These are phyloP conservation scores for Holothuria scabra DNA, from an alignment of 53 echinoderm and acorn worm species.

Conservation along the genomic window DNA sequence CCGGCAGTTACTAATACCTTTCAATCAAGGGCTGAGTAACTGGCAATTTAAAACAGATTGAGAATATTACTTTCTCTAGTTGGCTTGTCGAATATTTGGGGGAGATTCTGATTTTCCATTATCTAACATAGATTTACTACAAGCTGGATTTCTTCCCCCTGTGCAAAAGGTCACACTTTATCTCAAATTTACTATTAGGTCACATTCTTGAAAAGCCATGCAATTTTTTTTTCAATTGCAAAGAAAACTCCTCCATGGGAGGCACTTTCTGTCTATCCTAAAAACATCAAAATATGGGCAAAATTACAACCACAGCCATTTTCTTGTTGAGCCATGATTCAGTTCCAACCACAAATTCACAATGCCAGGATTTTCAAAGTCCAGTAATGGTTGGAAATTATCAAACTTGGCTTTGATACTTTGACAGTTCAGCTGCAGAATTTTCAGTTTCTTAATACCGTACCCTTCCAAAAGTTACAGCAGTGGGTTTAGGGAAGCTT, in stretches of 20 bases:
- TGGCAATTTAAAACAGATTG: not conserved
- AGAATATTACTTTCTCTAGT: no score
- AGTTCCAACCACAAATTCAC: not conserved
- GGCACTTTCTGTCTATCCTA: not conserved
- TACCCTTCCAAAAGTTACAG: no score
- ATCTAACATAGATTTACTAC: not conserved
- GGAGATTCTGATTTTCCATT: no score
- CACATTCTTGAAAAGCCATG: not conserved
- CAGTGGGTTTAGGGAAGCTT: not conserved
- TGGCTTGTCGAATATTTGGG: no score
- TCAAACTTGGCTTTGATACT: not conserved
- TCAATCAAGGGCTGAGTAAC: not conserved
- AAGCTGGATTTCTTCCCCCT: not conserved
- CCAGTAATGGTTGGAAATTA: not conserved
- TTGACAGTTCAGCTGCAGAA: slow-evolving; percentile 5
- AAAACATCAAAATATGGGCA: not conserved
- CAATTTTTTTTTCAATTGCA: not conserved
- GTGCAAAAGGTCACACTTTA: not conserved
- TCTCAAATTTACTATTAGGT: not conserved
- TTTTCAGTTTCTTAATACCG: not conserved
- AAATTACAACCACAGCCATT: not conserved
- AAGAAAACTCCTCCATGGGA: not conserved
- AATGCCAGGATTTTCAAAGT: slow-evolving; percentile 3
- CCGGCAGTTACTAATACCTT: not conserved
- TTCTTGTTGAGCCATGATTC: slow-evolving; percentile 9